Evolutionary conservation across 1,140 invertebrate species (phyloP).

Genomic region (Ridgeia piscesae): DNA sequence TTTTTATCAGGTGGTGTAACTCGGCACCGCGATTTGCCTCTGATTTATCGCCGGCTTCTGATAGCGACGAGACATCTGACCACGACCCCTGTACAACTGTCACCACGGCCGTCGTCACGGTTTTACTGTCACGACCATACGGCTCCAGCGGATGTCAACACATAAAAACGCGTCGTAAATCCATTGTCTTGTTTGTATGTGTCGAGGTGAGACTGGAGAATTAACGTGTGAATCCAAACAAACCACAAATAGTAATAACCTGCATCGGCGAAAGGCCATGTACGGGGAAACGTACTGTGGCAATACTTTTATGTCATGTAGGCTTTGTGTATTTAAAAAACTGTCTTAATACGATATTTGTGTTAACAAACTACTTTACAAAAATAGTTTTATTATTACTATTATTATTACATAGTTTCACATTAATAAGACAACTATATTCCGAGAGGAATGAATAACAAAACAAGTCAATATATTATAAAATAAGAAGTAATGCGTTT

Average conservation of each 20-base stretch:
- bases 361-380: background rate
- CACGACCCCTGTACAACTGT: background rate
- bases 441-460: background rate
- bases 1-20: background rate
- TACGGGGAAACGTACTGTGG: background rate
- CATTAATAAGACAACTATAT: background rate
- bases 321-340: background rate
- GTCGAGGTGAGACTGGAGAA: background rate
- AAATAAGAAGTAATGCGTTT: background rate
- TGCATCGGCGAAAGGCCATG: background rate
- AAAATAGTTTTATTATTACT: background rate
- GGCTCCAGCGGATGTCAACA: background rate
- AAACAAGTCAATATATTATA: background rate
- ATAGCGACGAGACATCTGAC: background rate
- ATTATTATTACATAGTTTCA: background rate
- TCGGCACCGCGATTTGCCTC: background rate
- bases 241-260: background rate
- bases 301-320: background rate
- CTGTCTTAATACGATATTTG: background rate
- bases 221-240: background rate
- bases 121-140: background rate
- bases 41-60: background rate
- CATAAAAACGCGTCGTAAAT: background rate
- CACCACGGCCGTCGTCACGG: background rate
- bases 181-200: background rate